These are phyloP conservation scores for Sepioteuthis lessoniana DNA, from an alignment of 2,888 invertebrate species.

Conservation along the genomic window DNA sequence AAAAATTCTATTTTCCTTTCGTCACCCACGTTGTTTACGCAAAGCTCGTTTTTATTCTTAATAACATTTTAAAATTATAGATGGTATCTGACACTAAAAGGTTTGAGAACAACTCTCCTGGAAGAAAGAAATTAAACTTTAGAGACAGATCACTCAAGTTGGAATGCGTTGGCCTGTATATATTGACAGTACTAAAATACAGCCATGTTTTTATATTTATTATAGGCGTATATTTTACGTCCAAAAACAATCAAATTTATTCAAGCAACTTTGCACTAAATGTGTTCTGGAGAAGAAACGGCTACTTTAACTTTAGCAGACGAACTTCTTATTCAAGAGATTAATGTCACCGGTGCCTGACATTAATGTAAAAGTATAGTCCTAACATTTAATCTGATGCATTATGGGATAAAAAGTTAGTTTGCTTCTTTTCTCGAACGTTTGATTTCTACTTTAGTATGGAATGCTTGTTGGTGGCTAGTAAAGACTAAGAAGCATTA, in stretches of 20 bases:
- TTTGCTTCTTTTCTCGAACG: not conserved
- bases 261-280: not conserved
- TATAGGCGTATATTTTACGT: not conserved
- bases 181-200: too few species aligned
- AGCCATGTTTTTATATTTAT: not conserved
- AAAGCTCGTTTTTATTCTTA: too few species aligned
- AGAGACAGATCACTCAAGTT: too few species aligned
- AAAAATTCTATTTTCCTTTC: too few species aligned
- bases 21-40: too few species aligned
- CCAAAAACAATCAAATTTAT: not conserved
- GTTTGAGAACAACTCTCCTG: too few species aligned
- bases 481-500: not conserved
- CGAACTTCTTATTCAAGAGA: not conserved
- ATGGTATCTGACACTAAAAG: too few species aligned
- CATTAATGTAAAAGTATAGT: constrained; percentile 18
- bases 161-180: too few species aligned
- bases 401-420: constrained; percentile 12
- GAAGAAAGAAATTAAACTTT: too few species aligned
- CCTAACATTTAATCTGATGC: not conserved
- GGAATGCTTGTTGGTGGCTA: not conserved
- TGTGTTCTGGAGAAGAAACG: not conserved
- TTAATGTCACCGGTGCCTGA: not conserved
- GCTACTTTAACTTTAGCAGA: constrained; percentile 23
- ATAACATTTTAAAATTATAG: too few species aligned
- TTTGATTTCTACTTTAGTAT: not conserved